phyloP scores from a whole-genome alignment of 2,113 vertebrate genomes.

The Thunnus thynnus region DNA sequence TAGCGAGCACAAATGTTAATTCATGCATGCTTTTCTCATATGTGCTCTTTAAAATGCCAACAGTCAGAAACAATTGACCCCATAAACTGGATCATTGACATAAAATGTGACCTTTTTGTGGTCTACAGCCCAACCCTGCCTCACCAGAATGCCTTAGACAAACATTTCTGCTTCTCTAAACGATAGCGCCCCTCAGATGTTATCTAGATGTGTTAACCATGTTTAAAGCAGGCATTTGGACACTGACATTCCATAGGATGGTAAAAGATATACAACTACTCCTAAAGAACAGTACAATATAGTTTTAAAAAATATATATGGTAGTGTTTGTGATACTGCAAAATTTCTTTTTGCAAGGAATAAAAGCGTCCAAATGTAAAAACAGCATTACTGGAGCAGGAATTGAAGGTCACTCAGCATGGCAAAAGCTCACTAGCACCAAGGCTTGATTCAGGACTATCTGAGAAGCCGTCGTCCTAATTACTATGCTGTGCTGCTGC shows the following conservation, averaged over 20 bases:
- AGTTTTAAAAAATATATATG: background rate
- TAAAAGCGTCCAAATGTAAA: background rate
- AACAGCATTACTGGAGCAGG: conserved; percentile 2
- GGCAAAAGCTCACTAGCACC: conserved; percentile 28
- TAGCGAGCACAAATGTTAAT: conserved; percentile 34
- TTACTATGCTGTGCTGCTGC: conserved; percentile 42
- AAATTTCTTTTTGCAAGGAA: background rate
- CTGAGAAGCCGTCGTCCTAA: background rate
- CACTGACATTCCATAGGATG: background rate
- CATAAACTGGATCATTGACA: conserved; percentile 58
- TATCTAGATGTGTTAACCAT: conserved; percentile 11
- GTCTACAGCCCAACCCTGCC: conserved; percentile 4
- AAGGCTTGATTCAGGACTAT: conserved; percentile 39
- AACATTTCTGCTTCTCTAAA: conserved; percentile 33
- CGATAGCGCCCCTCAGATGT: conserved; percentile 8
- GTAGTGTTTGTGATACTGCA: background rate
- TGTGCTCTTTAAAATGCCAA: conserved; percentile 56
- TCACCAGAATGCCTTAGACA: conserved; percentile 11
- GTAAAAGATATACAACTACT: background rate
- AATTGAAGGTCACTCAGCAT: conserved; percentile 42
- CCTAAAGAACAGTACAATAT: background rate
- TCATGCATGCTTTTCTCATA: conserved; percentile 51
- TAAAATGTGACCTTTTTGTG: conserved; percentile 57
- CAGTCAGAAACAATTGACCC: conserved; percentile 41
- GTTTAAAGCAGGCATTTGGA: background rate